phyloP scores from a whole-genome alignment of 2,113 vertebrate species.

The Bufo bufo region DNA sequence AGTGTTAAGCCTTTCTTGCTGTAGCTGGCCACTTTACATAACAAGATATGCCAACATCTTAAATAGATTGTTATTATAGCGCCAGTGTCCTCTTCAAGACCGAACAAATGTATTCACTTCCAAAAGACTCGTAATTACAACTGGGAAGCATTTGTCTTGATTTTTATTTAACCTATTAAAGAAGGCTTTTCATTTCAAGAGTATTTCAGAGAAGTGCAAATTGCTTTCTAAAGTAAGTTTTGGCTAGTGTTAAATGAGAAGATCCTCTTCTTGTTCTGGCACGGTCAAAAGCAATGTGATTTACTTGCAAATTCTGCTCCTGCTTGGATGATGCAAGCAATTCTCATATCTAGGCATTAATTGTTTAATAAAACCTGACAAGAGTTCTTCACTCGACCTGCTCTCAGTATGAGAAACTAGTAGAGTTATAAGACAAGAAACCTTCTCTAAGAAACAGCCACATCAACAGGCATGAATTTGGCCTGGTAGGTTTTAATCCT shows the following conservation, averaged over 20 bases:
- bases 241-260: slow-evolving; percentile 44
- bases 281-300: slow-evolving; percentile 22
- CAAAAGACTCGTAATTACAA: slow-evolving; percentile 30
- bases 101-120: slow-evolving; percentile 14
- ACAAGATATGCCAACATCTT: slow-evolving; percentile 21
- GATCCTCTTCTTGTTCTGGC: slow-evolving; percentile 16
- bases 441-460: slow-evolving; percentile 22
- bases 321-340: slow-evolving; percentile 31
- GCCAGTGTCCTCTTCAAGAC: slow-evolving; percentile 16
- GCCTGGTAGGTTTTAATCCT: slow-evolving; percentile 54
- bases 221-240: slow-evolving; percentile 53
- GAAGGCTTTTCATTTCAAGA: slow-evolving; percentile 34
- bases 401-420: slow-evolving; percentile 33
- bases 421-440: slow-evolving; percentile 42
- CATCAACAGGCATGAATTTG: slow-evolving; percentile 53
- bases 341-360: slow-evolving; percentile 44
- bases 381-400: slow-evolving; percentile 38
- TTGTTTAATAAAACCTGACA: slow-evolving; percentile 58
- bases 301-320: slow-evolving; percentile 45
- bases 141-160: slow-evolving; percentile 38
- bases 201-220: slow-evolving; percentile 46
- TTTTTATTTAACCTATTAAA: slow-evolving; percentile 53
- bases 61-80: slow-evolving; percentile 25
- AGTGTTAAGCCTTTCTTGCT: not conserved
- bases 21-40: slow-evolving; percentile 12